Base-by-base conservation (phyloP, 1,140 invertebrate genomes). In the Drosophila bipectinata region DNA sequence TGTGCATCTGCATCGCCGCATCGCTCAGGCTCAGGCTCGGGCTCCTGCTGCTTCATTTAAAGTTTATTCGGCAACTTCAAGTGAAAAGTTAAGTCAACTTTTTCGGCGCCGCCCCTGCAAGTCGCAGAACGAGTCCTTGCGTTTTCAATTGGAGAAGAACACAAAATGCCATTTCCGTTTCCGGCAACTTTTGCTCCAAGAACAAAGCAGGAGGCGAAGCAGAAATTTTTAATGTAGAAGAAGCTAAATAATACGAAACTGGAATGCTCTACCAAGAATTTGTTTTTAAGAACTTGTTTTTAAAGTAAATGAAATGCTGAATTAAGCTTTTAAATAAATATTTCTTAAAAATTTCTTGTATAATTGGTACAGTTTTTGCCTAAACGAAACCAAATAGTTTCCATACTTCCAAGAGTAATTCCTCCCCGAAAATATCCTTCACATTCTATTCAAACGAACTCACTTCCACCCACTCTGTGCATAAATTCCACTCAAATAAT, bases 141-240 rank as follows among this genome's bases (percentile, higher is more conserved):
- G 12, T 37, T 37, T 55, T 41, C 49, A 67, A 75, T 64, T 64
- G 59, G 45, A 64, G 75, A 72, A 75, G 72, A 75, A 75, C 83
- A 87, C 82, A 84, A 87, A 88, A 89, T 88, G 84, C 79, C 76
- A 88, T 88, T 88, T 88, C 83, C 83, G 79, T 83, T 88, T 88
- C 83, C 83, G 83, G 84, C 72, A 88, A 88, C 68, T 83, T 83
- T 83, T 77, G 49, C 72, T 54, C 62, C 61, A 80, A 77, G 64
- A 85, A 85, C 82, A 87, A 79, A 87, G 66, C 61, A 34, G 53
- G 21, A 34, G 49, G 41, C 55, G 55, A 63, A 62, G 54, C 49
- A 49, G 60, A 69, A 78, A 66, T 57, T 7, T 58, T 32, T 8
- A 1, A 3, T 18, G 24, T 2, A 21, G 1, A 41, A 34, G 9